Base-by-base conservation (phyloP, 2,888 invertebrate genomes). In the Scelioninae gen. 2 region DNA sequence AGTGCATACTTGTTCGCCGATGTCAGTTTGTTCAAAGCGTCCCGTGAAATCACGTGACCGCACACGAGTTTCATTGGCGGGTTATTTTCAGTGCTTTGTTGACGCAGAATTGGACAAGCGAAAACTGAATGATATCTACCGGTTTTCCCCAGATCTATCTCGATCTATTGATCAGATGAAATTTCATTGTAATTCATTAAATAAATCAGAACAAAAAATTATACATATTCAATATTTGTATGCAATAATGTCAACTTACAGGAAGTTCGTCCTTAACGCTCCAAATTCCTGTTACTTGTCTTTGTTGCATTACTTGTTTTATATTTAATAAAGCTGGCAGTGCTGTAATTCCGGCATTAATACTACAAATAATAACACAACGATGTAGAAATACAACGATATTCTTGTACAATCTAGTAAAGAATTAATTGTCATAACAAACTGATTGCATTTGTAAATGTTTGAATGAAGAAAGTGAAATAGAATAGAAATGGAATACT, bases 21-120 rank as follows among this genome's bases (percentile, higher is more conserved):
- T 76, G 96, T 94, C 58, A 99, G 90, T 88, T 98, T 98, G 87
- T 94, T 94, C 77, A 99, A 90, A 43, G 99, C 99, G 88, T 99
- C 99, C 78, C 94, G 90, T 2, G 97, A 97, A 81, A 99, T 98
- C 73, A 98, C 98, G 88, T 99, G 99, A 2, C 99, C 99, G 87
- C 99, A 99, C 1, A 95, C 92, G 73, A 99, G 90, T 77, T 96
- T 90, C 94, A 99, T 97, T 11, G 99, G 98, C 64, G 99, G 99
- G 90, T 99, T 99, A 78, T 91, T 91, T 79, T 97, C 96, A 0
- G 96, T 95, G 43, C 96, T 96, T 86, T 98, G 98, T 85, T 98
- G 98, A 61, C 98, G 91, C 73, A 99, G 89, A 82, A 99, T 99
- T 6, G 99, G 99, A 86, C 99, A 99, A 16, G 98, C 97, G 88